These are phyloP conservation scores for Bedellia somnulentella DNA, from an alignment of 2,888 invertebrate genomes.

Conservation along the genomic window DNA sequence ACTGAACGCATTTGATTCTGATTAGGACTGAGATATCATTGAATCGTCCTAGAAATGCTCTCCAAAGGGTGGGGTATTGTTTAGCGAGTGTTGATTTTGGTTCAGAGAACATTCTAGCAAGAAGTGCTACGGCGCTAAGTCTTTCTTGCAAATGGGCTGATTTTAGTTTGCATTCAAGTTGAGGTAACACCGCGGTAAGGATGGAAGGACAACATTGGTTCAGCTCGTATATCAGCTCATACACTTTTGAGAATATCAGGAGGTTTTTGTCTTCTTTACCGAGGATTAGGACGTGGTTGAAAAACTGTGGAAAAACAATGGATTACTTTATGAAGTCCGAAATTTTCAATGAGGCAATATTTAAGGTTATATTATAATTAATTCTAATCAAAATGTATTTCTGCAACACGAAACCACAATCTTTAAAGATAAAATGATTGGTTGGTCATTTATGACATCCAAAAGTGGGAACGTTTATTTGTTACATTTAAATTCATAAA, in stretches of 20 bases:
- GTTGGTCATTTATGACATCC: too few species aligned
- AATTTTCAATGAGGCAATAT: too few species aligned
- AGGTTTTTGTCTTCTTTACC: slow-evolving; percentile 86
- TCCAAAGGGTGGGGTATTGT: slow-evolving; percentile 86
- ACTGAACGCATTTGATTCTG: slow-evolving; percentile 93
- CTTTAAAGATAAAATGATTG: too few species aligned
- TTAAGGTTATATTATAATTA: too few species aligned
- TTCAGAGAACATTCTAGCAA: slow-evolving; percentile 97
- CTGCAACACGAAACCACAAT: too few species aligned
- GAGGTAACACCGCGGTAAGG: slow-evolving; percentile 85
- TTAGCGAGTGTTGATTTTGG: slow-evolving; percentile 87
- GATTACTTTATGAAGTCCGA: too few species aligned
- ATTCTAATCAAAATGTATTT: too few species aligned
- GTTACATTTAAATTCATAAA: too few species aligned
- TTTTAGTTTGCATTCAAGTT: slow-evolving; percentile 93
- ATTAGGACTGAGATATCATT: slow-evolving; percentile 94
- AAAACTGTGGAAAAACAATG: slow-evolving; percentile 68
- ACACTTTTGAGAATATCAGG: slow-evolving; percentile 81
- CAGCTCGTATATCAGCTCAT: slow-evolving; percentile 94
- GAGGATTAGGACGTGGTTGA: slow-evolving; percentile 91
- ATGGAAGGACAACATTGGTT: slow-evolving; percentile 91
- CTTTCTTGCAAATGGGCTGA: slow-evolving; percentile 89
- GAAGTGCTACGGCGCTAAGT: slow-evolving; percentile 80
- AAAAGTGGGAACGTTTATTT: too few species aligned
- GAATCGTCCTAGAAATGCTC: slow-evolving; percentile 88